Conservation (phyloP, 2,888 invertebrate species). For the Himalopsyche tibetana region DNA sequence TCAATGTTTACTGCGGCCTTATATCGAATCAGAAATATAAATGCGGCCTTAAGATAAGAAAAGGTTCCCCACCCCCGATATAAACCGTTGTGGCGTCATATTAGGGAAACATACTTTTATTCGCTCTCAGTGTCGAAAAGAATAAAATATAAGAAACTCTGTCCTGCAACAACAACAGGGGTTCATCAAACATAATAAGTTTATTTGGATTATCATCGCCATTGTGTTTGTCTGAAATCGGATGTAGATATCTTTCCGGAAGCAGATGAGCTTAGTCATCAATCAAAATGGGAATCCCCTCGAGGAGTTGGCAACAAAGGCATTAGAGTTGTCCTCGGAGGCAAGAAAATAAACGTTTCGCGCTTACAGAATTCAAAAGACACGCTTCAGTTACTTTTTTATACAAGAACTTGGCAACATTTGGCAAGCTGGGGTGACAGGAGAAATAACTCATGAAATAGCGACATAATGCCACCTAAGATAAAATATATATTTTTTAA, state of each 20-base stretch:
- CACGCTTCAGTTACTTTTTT: slow-evolving; percentile 61
- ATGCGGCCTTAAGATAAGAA: too few relatives aligned
- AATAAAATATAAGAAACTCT: slow-evolving; percentile 24
- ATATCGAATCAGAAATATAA: too few relatives aligned
- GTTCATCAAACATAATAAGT: slow-evolving; percentile 42
- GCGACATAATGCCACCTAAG: slow-evolving; percentile 46
- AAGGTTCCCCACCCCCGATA: too few relatives aligned
- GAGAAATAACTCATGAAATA: slow-evolving; percentile 59
- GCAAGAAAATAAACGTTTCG: slow-evolving; percentile 61
- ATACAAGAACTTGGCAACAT: slow-evolving; percentile 54
- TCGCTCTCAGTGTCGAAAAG: not conserved
- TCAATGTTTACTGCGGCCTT: too few relatives aligned
- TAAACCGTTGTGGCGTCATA: not conserved
- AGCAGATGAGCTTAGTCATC: slow-evolving; percentile 63
- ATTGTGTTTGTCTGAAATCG: slow-evolving; percentile 38
- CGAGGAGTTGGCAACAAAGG: slow-evolving; percentile 60
- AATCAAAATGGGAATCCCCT: slow-evolving; percentile 63
- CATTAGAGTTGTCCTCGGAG: slow-evolving; percentile 61
- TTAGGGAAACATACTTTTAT: not conserved
- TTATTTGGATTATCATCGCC: slow-evolving; percentile 43
- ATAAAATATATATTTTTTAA: slow-evolving; percentile 15
- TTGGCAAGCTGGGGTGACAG: slow-evolving; percentile 53
- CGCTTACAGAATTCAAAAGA: slow-evolving; percentile 57
- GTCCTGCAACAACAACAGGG: not conserved
- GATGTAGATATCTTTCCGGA: slow-evolving; percentile 43